Percentiles rank a stretch among this genome's conserved stretches.
These are phyloP conservation scores for Drosophila eugracilis DNA, from an alignment of 1,140 invertebrate genomes.

Conservation along the genomic window DNA sequence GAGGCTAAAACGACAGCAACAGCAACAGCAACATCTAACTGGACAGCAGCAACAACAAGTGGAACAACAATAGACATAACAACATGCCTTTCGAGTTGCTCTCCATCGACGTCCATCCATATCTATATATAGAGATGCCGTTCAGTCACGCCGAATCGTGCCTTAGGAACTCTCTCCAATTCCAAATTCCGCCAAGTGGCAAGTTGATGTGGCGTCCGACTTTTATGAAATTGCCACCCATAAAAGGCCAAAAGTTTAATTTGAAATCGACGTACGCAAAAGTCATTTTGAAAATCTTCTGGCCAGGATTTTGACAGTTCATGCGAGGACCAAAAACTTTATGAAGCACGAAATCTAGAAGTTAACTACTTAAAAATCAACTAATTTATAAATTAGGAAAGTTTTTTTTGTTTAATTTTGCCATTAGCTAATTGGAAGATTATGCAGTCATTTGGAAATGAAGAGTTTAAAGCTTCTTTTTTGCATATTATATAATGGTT, in stretches of 20 bases:
- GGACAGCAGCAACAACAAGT: constrained; percentile 20
- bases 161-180: constrained; percentile 6
- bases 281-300: constrained; percentile 6
- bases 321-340: neutral
- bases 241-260: constrained; percentile 40
- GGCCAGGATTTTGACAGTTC: constrained; percentile 1
- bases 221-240: constrained; percentile 30
- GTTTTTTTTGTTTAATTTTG: neutral
- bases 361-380: neutral
- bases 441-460: too few species aligned
- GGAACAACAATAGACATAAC: constrained; percentile 61
- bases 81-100: constrained; percentile 61
- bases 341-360: neutral
- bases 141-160: constrained; percentile 31
- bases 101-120: neutral
- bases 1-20: constrained; percentile 23
- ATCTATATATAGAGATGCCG: constrained; percentile 49
- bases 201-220: constrained; percentile 20
- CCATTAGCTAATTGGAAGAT: neutral
- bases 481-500: neutral
- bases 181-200: constrained; percentile 21
- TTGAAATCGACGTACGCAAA: constrained; percentile 22
- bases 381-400: neutral
- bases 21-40: constrained; percentile 11
- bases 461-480: neutral